Evolutionary conservation across 64 coral and sea anemone species (phyloP).

Genomic region (Montipora sp.): DNA sequence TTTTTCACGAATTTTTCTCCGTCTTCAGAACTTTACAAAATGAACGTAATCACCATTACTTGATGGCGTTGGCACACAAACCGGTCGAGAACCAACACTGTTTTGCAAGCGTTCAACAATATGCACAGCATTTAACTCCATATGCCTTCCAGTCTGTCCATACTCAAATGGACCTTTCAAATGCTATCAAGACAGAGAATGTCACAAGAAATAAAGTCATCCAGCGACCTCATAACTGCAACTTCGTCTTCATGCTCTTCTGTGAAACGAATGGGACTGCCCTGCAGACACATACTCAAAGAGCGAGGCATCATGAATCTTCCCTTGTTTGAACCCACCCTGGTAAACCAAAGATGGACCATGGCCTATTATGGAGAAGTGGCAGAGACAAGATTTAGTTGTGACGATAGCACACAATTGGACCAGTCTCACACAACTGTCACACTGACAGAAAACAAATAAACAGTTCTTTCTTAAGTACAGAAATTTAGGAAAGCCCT

Average conservation of each 20-base stretch:
- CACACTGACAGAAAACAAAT: not conserved
- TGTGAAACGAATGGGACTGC: conserved; percentile 41
- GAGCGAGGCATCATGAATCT: conserved; percentile 14
- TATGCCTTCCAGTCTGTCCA: conserved; percentile 44
- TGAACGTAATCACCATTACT: conserved; percentile 27
- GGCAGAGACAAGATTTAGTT: not conserved
- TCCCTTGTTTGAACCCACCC: conserved; percentile 48
- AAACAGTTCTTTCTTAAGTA: conserved; percentile 26
- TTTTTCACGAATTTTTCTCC: not conserved
- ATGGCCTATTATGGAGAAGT: conserved; percentile 15
- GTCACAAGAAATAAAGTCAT: not conserved
- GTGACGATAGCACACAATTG: not conserved
- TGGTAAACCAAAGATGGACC: conserved; percentile 46
- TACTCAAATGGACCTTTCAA: conserved; percentile 18
- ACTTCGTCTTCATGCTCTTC: conserved; percentile 41
- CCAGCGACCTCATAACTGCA: not conserved
- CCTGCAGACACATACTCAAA: conserved; percentile 44
- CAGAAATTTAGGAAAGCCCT: conserved; percentile 27
- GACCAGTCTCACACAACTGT: conserved; percentile 2
- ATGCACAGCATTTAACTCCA: conserved; percentile 44
- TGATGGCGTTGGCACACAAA: conserved; percentile 20
- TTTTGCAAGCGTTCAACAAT: not conserved
- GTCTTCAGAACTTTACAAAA: conserved; percentile 10
- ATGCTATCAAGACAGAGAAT: not conserved
- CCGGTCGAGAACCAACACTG: conserved; percentile 12